Evolutionary conservation across 2,113 vertebrate genomes (phyloP).

Genomic region (Asarcornis scutulata): DNA sequence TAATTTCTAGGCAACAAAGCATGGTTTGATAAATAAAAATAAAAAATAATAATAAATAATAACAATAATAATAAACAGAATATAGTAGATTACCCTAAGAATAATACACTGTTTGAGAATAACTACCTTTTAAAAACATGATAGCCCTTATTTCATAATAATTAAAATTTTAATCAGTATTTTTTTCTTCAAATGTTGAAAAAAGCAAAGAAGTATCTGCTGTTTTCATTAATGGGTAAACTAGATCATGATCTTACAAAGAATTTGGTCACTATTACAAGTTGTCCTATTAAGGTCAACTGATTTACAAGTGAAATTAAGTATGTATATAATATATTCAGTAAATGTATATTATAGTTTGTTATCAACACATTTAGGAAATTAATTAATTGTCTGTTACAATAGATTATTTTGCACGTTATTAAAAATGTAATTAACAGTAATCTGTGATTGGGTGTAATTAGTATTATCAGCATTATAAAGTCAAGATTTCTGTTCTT

Average conservation of each 20-base stretch:
- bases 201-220: neutral
- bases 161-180: neutral
- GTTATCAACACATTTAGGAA: neutral
- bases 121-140: neutral
- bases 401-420: slow-evolving; percentile 1
- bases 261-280: neutral
- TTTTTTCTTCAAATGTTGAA: neutral
- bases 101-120: neutral
- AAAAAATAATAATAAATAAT: neutral
- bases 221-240: neutral
- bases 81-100: neutral
- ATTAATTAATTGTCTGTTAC: neutral
- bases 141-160: neutral
- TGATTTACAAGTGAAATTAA: neutral
- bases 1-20: neutral
- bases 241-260: neutral
- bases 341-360: neutral
- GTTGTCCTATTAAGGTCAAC: neutral
- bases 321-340: neutral
- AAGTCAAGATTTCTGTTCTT: neutral
- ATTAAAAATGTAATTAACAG: slow-evolving; percentile 22
- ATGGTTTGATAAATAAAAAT: neutral
- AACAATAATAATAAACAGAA: neutral
- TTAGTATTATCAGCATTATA: slow-evolving; percentile 35
- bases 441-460: slow-evolving; percentile 14